Conservation (phyloP, 1,140 invertebrate genomes). For the Cydia strobilella region DNA sequence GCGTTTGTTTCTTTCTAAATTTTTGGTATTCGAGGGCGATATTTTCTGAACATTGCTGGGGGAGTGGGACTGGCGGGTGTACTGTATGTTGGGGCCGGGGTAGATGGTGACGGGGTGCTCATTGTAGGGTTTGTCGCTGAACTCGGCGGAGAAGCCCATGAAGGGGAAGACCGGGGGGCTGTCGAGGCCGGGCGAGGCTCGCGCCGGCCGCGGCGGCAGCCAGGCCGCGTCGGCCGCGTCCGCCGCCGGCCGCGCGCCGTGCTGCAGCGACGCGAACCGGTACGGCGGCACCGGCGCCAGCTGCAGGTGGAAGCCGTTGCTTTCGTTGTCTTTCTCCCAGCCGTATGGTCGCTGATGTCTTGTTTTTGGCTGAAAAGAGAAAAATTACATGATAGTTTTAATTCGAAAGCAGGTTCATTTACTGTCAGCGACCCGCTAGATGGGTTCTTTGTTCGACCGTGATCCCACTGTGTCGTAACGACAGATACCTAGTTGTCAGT, state of each 20-base stretch:
- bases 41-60: conserved; percentile 67
- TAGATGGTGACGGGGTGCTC: conserved; percentile 84
- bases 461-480: no score
- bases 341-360: conserved; percentile 86
- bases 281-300: conserved; percentile 81
- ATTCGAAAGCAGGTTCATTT: no score
- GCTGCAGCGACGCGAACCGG: conserved; percentile 85
- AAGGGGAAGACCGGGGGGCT: conserved; percentile 72
- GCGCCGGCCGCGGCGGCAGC: conserved; percentile 68
- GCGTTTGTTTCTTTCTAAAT: conserved; percentile 64
- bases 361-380: conserved; percentile 84
- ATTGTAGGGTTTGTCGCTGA: conserved; percentile 80
- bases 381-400: conserved; percentile 29
- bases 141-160: conserved; percentile 77
- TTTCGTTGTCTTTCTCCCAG: conserved; percentile 83
- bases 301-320: conserved; percentile 78
- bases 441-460: no score
- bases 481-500: no score
- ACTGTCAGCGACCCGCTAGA: no score
- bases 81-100: conserved; percentile 78
- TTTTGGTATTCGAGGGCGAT: conserved; percentile 65
- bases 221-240: conserved; percentile 64
- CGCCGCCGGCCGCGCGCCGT: conserved; percentile 74
- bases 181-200: conserved; percentile 73
- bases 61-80: conserved; percentile 70